Percentiles rank a stretch among this genome's conserved stretches.
These are phyloP conservation scores for Castor canadensis DNA, from an alignment of 2,113 vertebrate species.

Conservation along the genomic window DNA sequence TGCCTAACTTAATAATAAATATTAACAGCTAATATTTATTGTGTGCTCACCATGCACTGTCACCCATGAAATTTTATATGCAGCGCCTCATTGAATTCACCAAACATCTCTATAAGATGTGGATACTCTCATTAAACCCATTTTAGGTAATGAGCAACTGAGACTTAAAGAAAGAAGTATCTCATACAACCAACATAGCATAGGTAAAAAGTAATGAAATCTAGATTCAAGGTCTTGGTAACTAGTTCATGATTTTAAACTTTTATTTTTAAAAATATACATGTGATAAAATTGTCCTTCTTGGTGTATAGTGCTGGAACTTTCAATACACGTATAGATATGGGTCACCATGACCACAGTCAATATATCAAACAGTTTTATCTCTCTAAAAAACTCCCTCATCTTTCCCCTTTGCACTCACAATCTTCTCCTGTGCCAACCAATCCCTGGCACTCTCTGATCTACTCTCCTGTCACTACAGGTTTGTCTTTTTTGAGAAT, in stretches of 20 bases:
- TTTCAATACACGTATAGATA: background rate
- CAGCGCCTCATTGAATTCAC: background rate
- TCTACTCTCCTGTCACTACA: background rate
- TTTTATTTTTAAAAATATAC: background rate
- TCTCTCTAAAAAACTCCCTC: background rate
- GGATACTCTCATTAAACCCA: background rate
- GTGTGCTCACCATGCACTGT: background rate
- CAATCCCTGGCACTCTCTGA: background rate
- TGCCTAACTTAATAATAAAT: background rate
- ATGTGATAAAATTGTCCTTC: background rate
- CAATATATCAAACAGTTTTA: background rate
- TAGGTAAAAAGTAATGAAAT: background rate
- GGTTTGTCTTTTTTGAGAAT: background rate
- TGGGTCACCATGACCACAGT: background rate
- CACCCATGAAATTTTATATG: background rate
- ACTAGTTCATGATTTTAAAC: background rate
- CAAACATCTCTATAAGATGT: background rate
- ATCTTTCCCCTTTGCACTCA: fast-evolving
- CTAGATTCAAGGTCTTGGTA: background rate
- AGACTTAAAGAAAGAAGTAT: background rate
- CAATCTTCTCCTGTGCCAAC: fast-evolving
- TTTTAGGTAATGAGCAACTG: background rate
- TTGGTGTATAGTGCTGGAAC: background rate
- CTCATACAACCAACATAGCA: background rate
- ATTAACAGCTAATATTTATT: background rate